These are phyloP conservation scores for Lethenteron reissneri DNA, from an alignment of 2,113 vertebrate species.

Conservation along the genomic window DNA sequence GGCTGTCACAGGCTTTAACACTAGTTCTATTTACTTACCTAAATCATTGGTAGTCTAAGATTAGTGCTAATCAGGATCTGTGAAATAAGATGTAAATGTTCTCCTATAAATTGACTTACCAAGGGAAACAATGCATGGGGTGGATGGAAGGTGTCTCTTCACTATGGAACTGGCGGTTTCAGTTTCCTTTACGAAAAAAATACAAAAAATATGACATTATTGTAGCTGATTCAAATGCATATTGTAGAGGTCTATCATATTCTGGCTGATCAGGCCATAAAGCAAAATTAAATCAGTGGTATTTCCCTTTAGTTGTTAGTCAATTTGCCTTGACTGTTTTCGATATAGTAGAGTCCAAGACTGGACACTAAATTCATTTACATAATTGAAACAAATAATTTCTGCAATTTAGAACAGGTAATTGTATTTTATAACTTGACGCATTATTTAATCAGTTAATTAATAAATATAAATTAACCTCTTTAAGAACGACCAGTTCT, in stretches of 20 bases:
- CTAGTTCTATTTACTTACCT: too few species aligned
- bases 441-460: slow-evolving; percentile 5
- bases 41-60: too few species aligned
- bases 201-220: neutral
- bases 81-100: too few species aligned
- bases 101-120: too few species aligned
- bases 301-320: too few species aligned
- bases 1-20: too few species aligned
- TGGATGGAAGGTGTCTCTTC: neutral
- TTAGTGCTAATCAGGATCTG: too few species aligned
- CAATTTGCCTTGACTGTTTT: neutral
- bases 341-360: slow-evolving; percentile 3
- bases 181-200: neutral
- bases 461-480: neutral
- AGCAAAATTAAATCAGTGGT: too few species aligned
- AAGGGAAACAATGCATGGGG: too few species aligned
- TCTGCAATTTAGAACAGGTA: neutral
- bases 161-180: slow-evolving; percentile 3
- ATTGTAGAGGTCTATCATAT: neutral
- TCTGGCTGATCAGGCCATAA: too few species aligned
- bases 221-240: slow-evolving; percentile 6
- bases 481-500: slow-evolving; percentile 4
- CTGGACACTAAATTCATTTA: neutral
- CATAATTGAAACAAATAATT: too few species aligned
- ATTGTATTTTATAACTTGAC: neutral